Conservation (phyloP, 2,797 vertebrate genomes). For the Lepus oiostolus region DNA sequence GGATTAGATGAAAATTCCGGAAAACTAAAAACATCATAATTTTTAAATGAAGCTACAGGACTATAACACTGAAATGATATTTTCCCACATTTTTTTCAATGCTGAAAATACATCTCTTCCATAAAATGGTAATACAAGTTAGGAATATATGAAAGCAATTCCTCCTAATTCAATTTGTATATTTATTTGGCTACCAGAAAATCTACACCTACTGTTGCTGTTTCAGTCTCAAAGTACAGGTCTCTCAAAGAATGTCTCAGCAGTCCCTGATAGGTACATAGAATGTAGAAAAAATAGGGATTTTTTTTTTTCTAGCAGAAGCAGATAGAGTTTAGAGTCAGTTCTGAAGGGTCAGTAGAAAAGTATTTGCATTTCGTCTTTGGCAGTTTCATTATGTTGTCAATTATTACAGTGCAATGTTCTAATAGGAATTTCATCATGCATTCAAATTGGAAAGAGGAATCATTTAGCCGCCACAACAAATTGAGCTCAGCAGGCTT, state of each 20-base stretch:
- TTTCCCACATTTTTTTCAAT: not conserved
- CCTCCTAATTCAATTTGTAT: not conserved
- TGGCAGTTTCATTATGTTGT: conserved; percentile 81
- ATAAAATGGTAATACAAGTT: not conserved
- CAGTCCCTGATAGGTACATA: not conserved
- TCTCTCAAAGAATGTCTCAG: not conserved
- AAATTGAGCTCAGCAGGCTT: conserved; percentile 87
- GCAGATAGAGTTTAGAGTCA: not conserved
- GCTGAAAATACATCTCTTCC: not conserved
- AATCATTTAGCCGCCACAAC: conserved; percentile 86
- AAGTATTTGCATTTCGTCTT: conserved; percentile 71
- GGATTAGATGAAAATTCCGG: not conserved
- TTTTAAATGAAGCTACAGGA: not conserved
- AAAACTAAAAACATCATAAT: not conserved
- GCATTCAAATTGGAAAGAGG: conserved; percentile 83
- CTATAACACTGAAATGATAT: not conserved
- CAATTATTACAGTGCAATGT: conserved; percentile 77
- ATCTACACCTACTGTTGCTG: not conserved
- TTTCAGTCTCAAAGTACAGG: not conserved
- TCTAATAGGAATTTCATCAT: conserved; percentile 85
- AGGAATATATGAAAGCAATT: not conserved
- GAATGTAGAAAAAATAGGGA: not conserved
- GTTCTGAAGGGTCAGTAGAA: conserved; percentile 72
- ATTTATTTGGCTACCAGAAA: not conserved
- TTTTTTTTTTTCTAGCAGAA: not conserved